These are phyloP conservation scores for Drosophila pegasa DNA, from an alignment of 2,888 invertebrate species.

Conservation along the genomic window DNA sequence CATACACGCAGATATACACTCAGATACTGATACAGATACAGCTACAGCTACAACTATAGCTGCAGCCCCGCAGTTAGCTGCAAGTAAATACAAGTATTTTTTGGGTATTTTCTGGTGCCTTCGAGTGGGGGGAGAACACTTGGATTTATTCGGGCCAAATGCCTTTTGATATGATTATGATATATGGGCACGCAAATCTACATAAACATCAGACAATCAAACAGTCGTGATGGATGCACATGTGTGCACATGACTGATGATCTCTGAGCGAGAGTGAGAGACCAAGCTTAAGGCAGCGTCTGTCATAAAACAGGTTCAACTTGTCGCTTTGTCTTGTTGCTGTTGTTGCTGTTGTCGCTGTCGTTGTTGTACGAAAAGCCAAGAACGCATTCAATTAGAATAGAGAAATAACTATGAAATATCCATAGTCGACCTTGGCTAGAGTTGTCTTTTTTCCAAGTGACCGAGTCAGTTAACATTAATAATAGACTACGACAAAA, in stretches of 20 bases:
- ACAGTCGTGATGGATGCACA: constrained; percentile 66
- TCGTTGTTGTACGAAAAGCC: background rate
- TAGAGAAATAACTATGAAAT: background rate
- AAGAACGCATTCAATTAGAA: constrained; percentile 11
- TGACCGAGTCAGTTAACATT: constrained; percentile 2
- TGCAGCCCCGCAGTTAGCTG: constrained; percentile 1
- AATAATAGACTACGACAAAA: background rate
- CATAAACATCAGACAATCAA: constrained; percentile 58
- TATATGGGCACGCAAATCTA: constrained; percentile 72
- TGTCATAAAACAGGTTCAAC: constrained; percentile 16
- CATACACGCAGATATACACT: constrained; percentile 19
- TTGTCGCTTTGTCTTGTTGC: constrained; percentile 13
- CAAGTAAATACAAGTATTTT: constrained; percentile 41
- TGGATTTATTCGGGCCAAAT: constrained; percentile 50
- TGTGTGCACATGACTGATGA: constrained; percentile 40
- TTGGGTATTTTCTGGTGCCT: constrained; percentile 24
- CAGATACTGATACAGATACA: constrained; percentile 38
- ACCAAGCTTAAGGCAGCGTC: background rate
- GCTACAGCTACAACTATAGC: constrained; percentile 2
- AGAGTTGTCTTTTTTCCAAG: constrained; percentile 3
- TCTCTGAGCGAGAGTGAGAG: constrained; percentile 12
- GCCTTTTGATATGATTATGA: constrained; percentile 61
- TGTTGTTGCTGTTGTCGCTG: background rate
- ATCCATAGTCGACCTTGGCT: constrained; percentile 11
- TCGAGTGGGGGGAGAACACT: background rate